phyloP scores from a whole-genome alignment of 2,113 vertebrate species.

The Gymnorhina tibicen region DNA sequence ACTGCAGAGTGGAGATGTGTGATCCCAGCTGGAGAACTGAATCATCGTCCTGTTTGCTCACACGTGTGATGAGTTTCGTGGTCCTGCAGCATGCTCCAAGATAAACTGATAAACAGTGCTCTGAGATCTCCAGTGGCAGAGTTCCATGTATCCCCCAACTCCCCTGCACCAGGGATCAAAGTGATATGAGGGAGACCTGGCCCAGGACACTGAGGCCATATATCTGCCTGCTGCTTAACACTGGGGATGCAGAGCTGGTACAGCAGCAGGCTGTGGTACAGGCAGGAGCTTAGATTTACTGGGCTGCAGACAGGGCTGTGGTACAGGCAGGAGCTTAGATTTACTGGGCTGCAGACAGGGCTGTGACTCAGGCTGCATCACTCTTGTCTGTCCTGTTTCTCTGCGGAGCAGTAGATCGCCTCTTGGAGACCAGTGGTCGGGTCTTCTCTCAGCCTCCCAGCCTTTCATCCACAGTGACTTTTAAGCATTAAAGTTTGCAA shows the following conservation, averaged over 20 bases:
- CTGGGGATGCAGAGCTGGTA: background rate
- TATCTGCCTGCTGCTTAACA: background rate
- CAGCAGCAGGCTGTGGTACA: background rate
- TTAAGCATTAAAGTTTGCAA: conserved; percentile 25
- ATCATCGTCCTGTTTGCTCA: background rate
- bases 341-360: background rate
- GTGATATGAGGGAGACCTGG: background rate
- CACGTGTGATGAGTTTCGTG: background rate
- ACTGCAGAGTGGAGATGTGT: background rate
- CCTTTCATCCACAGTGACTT: background rate
- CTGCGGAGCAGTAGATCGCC: background rate
- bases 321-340: background rate
- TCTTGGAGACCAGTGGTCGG: background rate
- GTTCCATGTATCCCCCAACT: background rate
- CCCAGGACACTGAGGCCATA: background rate
- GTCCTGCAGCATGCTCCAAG: background rate
- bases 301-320: background rate
- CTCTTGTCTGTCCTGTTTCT: background rate
- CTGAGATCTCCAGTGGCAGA: background rate
- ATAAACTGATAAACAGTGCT: background rate
- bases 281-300: background rate
- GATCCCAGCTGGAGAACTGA: background rate
- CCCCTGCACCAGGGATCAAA: background rate
- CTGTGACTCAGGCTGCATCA: background rate
- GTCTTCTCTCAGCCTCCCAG: background rate